These are phyloP conservation scores for Pagetopsis macropterus DNA, from an alignment of 2,797 vertebrate species.

Conservation along the genomic window DNA sequence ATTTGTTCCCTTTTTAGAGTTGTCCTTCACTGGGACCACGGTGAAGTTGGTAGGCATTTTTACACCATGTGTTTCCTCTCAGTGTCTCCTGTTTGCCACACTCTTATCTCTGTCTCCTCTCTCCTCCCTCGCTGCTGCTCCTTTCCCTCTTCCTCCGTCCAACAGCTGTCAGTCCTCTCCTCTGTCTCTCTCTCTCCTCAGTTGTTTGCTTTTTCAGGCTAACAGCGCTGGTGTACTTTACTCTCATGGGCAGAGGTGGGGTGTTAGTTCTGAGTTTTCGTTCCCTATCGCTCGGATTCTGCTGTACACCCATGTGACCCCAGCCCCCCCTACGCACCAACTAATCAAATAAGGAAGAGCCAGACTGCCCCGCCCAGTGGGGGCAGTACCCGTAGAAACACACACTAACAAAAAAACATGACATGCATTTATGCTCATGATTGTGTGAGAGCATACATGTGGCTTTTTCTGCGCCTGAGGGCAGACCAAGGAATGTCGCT, in stretches of 20 bases:
- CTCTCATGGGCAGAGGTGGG: conserved; percentile 40
- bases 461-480: conserved; percentile 30
- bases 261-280: conserved; percentile 71
- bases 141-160: conserved; percentile 29
- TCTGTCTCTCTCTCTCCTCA: conserved; percentile 8
- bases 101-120: conserved; percentile 51
- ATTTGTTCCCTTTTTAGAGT: conserved; percentile 57
- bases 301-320: conserved; percentile 79
- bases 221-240: conserved; percentile 25
- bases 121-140: conserved; percentile 20
- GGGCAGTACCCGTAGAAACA: conserved; percentile 60
- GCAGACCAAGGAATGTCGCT: conserved; percentile 43
- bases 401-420: conserved; percentile 44
- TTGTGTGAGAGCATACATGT: conserved; percentile 28
- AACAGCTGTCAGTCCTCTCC: conserved; percentile 33
- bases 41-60: conserved; percentile 95
- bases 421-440: conserved; percentile 54
- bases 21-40: conserved; percentile 90
- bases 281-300: conserved; percentile 71
- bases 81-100: conserved; percentile 52
- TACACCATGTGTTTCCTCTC: conserved; percentile 76
- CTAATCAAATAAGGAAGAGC: conserved; percentile 82
- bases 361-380: conserved; percentile 73
- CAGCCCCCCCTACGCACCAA: conserved; percentile 26
- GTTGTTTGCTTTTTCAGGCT: conserved; percentile 36